These are phyloP conservation scores for Rhagium mordax DNA, from an alignment of 2,888 invertebrate species.

Conservation along the genomic window DNA sequence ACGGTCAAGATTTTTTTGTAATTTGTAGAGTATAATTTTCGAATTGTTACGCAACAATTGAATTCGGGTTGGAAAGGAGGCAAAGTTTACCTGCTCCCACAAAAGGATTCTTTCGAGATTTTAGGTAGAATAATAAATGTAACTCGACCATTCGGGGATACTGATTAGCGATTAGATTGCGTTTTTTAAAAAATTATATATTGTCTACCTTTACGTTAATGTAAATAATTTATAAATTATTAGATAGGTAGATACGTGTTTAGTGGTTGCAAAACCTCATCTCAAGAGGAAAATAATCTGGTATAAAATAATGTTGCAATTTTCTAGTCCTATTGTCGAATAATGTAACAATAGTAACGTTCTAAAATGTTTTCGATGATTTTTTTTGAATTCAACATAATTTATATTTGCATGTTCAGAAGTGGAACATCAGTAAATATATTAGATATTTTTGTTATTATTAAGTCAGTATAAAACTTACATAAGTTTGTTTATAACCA, in stretches of 20 bases:
- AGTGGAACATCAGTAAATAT: too few species aligned
- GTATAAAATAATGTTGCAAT: too few species aligned
- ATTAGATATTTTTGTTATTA: too few species aligned
- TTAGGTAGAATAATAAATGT: slow-evolving; percentile 21
- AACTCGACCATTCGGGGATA: neutral
- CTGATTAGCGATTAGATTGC: neutral
- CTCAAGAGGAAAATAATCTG: too few species aligned
- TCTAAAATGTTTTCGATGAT: too few species aligned
- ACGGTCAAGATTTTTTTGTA: slow-evolving; percentile 21
- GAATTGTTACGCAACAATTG: slow-evolving; percentile 46
- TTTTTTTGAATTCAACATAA: too few species aligned
- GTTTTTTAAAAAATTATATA: neutral
- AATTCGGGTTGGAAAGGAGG: slow-evolving; percentile 42
- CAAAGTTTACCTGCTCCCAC: neutral
- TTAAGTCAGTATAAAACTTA: too few species aligned
- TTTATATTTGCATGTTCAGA: too few species aligned
- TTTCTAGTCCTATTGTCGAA: too few species aligned
- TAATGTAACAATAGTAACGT: too few species aligned
- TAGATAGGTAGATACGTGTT: neutral
- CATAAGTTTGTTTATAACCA: too few species aligned
- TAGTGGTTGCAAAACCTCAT: too few species aligned
- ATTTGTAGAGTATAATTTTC: slow-evolving; percentile 30
- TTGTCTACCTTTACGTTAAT: neutral
- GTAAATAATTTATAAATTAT: neutral
- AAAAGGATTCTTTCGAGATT: neutral